These are phyloP conservation scores for Polypterus bichir DNA, from an alignment of 2,113 vertebrate genomes.

Conservation along the genomic window DNA sequence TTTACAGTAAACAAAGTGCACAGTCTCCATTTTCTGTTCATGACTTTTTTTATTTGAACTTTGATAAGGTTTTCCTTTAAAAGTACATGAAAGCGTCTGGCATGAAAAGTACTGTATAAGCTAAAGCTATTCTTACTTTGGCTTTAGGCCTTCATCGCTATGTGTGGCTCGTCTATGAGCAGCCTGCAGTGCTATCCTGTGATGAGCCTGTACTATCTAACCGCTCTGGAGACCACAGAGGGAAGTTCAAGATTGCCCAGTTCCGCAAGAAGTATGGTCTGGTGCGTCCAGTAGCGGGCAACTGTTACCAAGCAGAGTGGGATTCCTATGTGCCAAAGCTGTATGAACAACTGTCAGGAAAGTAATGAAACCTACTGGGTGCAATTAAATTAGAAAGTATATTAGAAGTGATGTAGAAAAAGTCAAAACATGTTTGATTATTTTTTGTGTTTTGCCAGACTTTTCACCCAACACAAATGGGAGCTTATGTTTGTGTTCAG, in stretches of 20 bases:
- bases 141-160: slow-evolving; percentile 80
- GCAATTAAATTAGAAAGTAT: neutral
- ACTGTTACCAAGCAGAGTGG: slow-evolving; percentile 91
- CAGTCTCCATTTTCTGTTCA: too few relatives aligned
- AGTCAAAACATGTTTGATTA: too few relatives aligned
- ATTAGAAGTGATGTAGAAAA: neutral
- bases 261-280: slow-evolving; percentile 82
- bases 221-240: slow-evolving; percentile 69
- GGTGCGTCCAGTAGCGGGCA: slow-evolving; percentile 61
- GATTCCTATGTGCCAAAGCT: slow-evolving; percentile 87
- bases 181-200: slow-evolving; percentile 57
- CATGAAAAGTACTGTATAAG: too few relatives aligned
- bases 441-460: too few relatives aligned
- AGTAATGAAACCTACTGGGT: slow-evolving; percentile 35
- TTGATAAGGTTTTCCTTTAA: too few relatives aligned
- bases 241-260: slow-evolving; percentile 66
- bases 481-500: too few relatives aligned
- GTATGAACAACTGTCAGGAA: slow-evolving; percentile 77
- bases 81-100: too few relatives aligned
- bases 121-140: neutral
- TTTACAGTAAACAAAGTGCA: too few relatives aligned
- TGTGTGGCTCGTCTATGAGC: slow-evolving; percentile 88
- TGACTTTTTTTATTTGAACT: too few relatives aligned
- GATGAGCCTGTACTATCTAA: slow-evolving; percentile 65
- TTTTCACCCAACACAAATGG: too few relatives aligned